These are phyloP conservation scores for Gadopsis marmoratus DNA, from an alignment of 2,797 vertebrate species.

Conservation along the genomic window DNA sequence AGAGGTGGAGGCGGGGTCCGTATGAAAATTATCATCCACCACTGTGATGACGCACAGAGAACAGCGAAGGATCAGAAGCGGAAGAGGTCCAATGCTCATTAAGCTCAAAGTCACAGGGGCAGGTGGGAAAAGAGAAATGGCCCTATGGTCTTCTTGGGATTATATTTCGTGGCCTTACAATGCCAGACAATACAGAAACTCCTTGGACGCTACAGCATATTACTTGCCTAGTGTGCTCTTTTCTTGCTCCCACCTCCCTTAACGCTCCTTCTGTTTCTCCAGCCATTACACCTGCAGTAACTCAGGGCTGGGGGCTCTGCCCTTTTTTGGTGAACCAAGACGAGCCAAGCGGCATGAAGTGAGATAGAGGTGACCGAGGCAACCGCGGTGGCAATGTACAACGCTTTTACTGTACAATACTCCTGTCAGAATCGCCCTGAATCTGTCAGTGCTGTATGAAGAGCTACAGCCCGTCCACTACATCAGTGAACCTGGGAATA, in stretches of 20 bases:
- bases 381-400: conserved; percentile 20
- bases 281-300: conserved; percentile 43
- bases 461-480: conserved; percentile 58
- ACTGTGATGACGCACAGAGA: conserved; percentile 57
- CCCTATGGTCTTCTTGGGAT: conserved; percentile 47
- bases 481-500: conserved; percentile 70
- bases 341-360: conserved; percentile 36
- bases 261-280: conserved; percentile 14
- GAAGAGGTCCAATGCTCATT: conserved; percentile 52
- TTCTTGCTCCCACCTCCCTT: conserved; percentile 27
- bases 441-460: conserved; percentile 65
- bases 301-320: neutral
- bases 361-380: conserved; percentile 38
- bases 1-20: conserved; percentile 41
- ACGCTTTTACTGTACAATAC: conserved; percentile 28
- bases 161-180: conserved; percentile 52
- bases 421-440: conserved; percentile 50
- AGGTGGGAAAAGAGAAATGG: conserved; percentile 40
- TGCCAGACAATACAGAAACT: conserved; percentile 44
- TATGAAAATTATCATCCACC: conserved; percentile 44
- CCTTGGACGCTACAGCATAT: conserved; percentile 42
- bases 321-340: conserved; percentile 35
- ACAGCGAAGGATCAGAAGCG: conserved; percentile 42
- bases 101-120: conserved; percentile 63
- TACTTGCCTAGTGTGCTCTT: conserved; percentile 26